phyloP scores from a whole-genome alignment of 92 coral and sea anemone genomes.

The Parazoanthus darwini region DNA sequence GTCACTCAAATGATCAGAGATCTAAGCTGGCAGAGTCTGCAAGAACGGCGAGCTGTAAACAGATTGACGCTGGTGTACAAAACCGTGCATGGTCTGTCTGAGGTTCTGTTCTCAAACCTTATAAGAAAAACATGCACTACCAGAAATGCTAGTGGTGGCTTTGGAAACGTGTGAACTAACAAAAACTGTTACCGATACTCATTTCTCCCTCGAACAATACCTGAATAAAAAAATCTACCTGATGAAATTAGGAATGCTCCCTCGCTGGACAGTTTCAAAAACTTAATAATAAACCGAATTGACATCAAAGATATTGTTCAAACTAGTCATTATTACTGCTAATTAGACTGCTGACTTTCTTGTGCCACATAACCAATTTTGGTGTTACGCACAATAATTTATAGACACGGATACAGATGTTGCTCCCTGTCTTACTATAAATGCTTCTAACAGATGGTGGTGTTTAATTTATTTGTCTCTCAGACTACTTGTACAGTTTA shows the following conservation, averaged over 20 bases:
- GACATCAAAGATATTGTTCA: neutral
- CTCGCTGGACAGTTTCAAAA: neutral
- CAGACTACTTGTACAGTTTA: no score
- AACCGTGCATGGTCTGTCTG: conserved; percentile 21
- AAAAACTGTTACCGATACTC: neutral
- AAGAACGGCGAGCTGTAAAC: neutral
- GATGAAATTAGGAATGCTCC: no score
- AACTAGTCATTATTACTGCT: no score
- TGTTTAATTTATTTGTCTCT: no score
- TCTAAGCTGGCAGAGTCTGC: conserved; percentile 37
- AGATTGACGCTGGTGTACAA: conserved; percentile 34
- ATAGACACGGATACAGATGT: no score
- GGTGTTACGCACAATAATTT: no score
- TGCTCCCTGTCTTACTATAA: no score
- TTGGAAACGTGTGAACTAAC: neutral
- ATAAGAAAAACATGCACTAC: neutral
- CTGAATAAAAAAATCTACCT: conserved; percentile 6
- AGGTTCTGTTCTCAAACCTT: conserved; percentile 2
- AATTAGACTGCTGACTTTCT: no score
- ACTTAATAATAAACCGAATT: neutral
- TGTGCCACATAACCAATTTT: neutral
- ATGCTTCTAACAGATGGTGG: no score
- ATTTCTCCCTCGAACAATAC: conserved; percentile 1
- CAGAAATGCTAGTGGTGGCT: neutral
- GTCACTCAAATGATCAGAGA: neutral